Base-by-base conservation (phyloP, 1,140 invertebrate species). In the Zaprionus kolodkinae region DNA sequence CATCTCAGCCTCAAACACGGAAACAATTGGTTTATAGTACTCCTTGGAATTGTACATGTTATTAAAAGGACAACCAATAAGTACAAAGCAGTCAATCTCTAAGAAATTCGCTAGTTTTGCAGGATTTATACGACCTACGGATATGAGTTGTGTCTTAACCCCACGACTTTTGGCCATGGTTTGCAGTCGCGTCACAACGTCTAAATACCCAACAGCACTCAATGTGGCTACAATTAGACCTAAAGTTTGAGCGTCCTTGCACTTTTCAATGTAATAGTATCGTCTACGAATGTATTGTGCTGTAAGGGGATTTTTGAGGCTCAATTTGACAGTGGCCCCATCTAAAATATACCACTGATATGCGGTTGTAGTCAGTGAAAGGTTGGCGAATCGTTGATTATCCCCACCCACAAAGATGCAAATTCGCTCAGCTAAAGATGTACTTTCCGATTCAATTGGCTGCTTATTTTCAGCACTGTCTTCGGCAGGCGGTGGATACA, bases 1-100 rank as follows among this genome's bases (percentile, higher is more conserved):
- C 36, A 98, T 93, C 93, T 99, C 98, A 43, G 99, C 93, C 93
- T 99, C 98, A 93, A 95, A 98, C 4, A 98, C 96, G n/a, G 97
- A 97, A 1, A 98, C 95, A 55, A 99, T 95, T 6, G 98, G 97
- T 84, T 96, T 96, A 66, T 97, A 96, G 92, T 97, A 98, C 40
- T 99, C 97, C 84, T 96, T 95, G 50, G 95, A 96, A 86, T 97
- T 96, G 76, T 97, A 95, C 52, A 98, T 93, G 71, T 96, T 95
- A 92, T 96, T 98, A 93, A 99, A 97, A 13, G 97, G 95, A 93
- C 98, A 99, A 0, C 97, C 95, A 76, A 99, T 96, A 57, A 97
- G 94, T 3, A 99, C 96, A 94, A 97, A 99, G 54, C 97, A 94
- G 92, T 99, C 97, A 59, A 99, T 96, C 94, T 97, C 93, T 63